These are phyloP conservation scores for Beroe ovata DNA, from an alignment of 37 sponge, comb jelly and placozoan genomes.

Conservation along the genomic window DNA sequence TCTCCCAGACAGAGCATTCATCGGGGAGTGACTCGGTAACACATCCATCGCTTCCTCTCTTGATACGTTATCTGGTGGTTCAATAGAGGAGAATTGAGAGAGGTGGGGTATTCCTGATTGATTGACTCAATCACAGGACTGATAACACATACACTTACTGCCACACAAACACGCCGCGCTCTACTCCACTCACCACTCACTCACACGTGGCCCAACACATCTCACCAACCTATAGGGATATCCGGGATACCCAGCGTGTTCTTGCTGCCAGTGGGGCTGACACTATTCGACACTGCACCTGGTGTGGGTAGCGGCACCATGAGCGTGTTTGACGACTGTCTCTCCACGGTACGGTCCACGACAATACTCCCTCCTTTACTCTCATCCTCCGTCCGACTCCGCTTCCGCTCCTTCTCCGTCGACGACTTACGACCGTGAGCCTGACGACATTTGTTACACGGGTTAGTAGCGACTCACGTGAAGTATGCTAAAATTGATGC, in stretches of 20 bases:
- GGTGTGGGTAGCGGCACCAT: no score
- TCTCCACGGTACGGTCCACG: neutral
- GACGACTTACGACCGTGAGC: slow-evolving; percentile 57
- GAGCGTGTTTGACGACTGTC: neutral
- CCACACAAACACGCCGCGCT: no score
- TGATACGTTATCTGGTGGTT: neutral
- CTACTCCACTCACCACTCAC: no score
- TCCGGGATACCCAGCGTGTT: neutral
- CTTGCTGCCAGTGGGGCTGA: neutral
- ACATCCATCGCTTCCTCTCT: slow-evolving; percentile 54
- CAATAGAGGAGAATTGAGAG: no score
- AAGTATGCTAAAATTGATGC: no score
- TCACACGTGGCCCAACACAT: no score
- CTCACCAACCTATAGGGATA: neutral
- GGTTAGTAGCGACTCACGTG: no score
- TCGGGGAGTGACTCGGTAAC: neutral
- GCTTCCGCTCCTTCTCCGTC: slow-evolving; percentile 49
- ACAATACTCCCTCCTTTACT: neutral
- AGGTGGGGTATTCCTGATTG: no score
- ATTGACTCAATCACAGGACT: no score
- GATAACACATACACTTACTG: no score
- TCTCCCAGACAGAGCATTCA: neutral
- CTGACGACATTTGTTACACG: no score
- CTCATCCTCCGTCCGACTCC: slow-evolving; percentile 58
- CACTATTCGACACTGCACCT: neutral